Conservation (phyloP, 2,113 vertebrate species). For the Oreotrochilus melanogaster region DNA sequence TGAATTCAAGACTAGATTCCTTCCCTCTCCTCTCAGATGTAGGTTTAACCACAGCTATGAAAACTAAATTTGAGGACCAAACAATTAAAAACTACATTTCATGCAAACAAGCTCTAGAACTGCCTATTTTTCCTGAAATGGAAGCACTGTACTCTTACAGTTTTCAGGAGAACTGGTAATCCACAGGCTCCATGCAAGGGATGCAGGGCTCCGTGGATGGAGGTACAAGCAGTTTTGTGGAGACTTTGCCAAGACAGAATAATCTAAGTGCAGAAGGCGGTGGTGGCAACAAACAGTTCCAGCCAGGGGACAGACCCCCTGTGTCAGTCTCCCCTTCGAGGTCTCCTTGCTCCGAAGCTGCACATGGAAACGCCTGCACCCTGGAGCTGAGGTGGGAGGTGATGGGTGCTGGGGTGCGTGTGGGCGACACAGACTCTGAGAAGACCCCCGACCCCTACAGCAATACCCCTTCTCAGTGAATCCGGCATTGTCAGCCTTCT, state of each 20-base stretch:
- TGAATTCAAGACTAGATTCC: neutral
- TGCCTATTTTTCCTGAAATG: neutral
- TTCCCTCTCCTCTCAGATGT: accelerated
- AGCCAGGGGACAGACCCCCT: too few species aligned
- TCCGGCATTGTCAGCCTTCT: neutral
- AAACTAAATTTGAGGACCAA: neutral
- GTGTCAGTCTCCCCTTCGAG: neutral
- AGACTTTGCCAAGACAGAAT: neutral
- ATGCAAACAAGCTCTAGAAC: neutral
- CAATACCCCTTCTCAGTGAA: neutral
- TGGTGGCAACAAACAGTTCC: neutral
- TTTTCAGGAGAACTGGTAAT: neutral
- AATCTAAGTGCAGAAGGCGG: accelerated
- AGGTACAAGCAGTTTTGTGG: neutral
- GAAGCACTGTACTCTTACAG: accelerated
- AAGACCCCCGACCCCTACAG: too few species aligned
- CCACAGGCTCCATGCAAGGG: accelerated
- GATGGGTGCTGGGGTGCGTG: accelerated
- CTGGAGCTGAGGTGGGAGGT: accelerated
- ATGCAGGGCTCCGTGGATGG: neutral
- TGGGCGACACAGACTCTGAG: accelerated
- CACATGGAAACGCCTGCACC: accelerated
- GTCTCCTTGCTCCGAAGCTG: neutral
- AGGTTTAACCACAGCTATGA: neutral
- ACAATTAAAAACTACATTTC: neutral